phyloP scores from a whole-genome alignment of 2,113 vertebrate species.

The Heliornis fulica region DNA sequence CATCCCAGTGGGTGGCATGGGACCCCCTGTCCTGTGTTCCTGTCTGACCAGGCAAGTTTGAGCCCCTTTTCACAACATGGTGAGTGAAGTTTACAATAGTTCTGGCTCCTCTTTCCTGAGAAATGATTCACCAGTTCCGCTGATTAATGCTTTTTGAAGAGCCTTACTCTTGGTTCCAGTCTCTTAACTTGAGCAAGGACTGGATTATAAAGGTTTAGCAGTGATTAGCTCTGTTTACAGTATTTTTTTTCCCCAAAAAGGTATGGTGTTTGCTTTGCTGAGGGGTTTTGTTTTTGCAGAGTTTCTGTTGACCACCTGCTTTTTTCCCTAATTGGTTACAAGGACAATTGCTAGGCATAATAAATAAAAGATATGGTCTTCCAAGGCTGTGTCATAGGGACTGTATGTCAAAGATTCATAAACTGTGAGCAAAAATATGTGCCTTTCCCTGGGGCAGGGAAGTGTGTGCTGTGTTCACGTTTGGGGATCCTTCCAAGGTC shows the following conservation, averaged over 20 bases:
- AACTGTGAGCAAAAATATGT: conserved; percentile 39
- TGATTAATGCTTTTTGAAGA: conserved; percentile 53
- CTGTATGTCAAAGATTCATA: conserved; percentile 57
- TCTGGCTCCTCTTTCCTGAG: conserved; percentile 18
- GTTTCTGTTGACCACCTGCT: conserved; percentile 61
- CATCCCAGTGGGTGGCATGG: conserved; percentile 37
- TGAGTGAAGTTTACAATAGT: conserved; percentile 24
- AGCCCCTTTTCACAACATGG: conserved; percentile 13
- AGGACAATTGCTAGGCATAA: conserved; percentile 50
- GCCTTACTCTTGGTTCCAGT: conserved; percentile 33
- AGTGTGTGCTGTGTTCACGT: background rate
- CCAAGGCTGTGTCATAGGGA: conserved; percentile 1
- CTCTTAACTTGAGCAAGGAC: conserved; percentile 53
- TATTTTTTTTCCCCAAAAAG: conserved; percentile 24
- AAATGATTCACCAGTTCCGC: conserved; percentile 26
- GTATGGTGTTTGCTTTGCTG: conserved; percentile 18
- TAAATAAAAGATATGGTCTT: conserved; percentile 57
- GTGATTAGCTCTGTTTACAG: conserved; percentile 75
- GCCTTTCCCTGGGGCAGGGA: conserved; percentile 25
- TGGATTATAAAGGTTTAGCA: conserved; percentile 60
- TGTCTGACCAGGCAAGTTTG: conserved; percentile 50
- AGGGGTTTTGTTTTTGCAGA: conserved; percentile 38
- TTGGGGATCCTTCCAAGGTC: background rate
- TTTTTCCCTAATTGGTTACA: conserved; percentile 16
- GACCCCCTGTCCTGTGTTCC: conserved; percentile 63